A percentile compares a stretch with the other conserved stretches of the same genome.
These are phyloP conservation scores for Platypus cylindrus DNA, from an alignment of 2,888 invertebrate species.

Conservation along the genomic window DNA sequence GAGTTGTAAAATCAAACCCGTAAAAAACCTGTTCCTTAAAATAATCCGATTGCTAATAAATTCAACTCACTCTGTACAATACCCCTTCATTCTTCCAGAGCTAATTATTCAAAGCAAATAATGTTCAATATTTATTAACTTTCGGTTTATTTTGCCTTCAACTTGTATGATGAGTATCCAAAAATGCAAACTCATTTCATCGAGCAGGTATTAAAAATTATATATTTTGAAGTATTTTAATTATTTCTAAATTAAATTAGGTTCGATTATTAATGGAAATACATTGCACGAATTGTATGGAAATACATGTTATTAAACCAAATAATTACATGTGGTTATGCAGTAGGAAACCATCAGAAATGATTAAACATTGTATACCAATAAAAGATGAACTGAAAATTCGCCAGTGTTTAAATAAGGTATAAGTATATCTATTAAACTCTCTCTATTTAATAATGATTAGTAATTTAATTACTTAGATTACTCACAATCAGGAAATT, in stretches of 20 bases:
- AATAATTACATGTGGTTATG: conserved; percentile 28
- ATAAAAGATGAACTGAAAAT: conserved; percentile 27
- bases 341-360: conserved; percentile 22
- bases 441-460: not conserved
- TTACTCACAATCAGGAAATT: conserved; percentile 25
- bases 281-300: conserved; percentile 25
- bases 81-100: too few species aligned
- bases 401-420: conserved; percentile 24
- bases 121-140: conserved; percentile 4
- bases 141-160: too few species aligned
- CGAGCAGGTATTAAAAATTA: too few species aligned
- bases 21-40: too few species aligned
- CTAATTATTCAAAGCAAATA: not conserved
- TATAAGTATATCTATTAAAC: conserved; percentile 10
- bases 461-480: conserved; percentile 14
- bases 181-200: too few species aligned
- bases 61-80: too few species aligned
- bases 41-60: too few species aligned
- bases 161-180: too few species aligned
- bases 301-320: conserved; percentile 21
- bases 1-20: too few species aligned
- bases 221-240: too few species aligned
- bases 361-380: conserved; percentile 24
- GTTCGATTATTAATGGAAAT: conserved; percentile 29
- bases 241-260: too few species aligned